Evolutionary conservation across 2,888 invertebrate species (phyloP).

Genomic region (Leptopilina drosophilae): DNA sequence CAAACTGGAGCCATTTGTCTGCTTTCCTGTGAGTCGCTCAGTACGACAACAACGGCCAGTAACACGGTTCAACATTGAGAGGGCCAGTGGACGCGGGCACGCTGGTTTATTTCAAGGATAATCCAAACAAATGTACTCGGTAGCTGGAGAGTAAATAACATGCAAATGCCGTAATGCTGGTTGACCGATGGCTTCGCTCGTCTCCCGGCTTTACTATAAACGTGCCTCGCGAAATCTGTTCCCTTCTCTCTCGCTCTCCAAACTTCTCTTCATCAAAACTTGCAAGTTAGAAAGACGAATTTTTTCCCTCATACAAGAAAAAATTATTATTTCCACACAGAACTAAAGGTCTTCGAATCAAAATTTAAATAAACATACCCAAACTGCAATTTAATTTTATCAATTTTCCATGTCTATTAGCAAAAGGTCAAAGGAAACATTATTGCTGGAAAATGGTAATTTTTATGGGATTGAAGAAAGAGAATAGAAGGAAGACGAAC

Average conservation of each 20-base stretch:
- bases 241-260: constrained; percentile 51
- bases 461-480: background rate
- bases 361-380: too few species aligned
- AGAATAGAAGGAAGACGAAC: constrained; percentile 49
- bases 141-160: constrained; percentile 76
- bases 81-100: constrained; percentile 60
- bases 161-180: constrained; percentile 77
- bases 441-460: constrained; percentile 8
- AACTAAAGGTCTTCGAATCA: too few species aligned
- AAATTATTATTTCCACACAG: too few species aligned
- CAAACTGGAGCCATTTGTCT: constrained; percentile 71
- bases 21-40: constrained; percentile 64
- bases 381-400: too few species aligned
- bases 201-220: constrained; percentile 63
- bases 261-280: constrained; percentile 36
- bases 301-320: too few species aligned
- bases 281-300: constrained; percentile 4
- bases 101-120: constrained; percentile 77
- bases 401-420: too few species aligned
- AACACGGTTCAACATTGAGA: constrained; percentile 59
- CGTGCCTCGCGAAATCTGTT: constrained; percentile 67
- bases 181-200: constrained; percentile 76
- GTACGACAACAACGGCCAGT: constrained; percentile 57
- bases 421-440: too few species aligned
- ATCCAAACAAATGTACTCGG: constrained; percentile 78